These are phyloP conservation scores for Melieria omissa DNA, from an alignment of 2,888 invertebrate species.

Conservation along the genomic window DNA sequence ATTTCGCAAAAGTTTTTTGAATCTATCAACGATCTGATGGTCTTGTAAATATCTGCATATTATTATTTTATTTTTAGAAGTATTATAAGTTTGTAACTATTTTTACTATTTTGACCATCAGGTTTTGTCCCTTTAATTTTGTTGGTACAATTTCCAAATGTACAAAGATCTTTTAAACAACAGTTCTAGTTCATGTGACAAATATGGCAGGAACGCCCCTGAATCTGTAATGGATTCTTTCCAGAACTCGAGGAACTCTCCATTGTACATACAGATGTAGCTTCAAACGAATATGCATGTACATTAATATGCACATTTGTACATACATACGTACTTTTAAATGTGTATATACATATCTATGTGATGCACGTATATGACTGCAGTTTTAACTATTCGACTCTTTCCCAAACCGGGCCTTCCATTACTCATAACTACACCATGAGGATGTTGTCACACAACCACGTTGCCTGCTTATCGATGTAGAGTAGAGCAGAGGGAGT, in stretches of 20 bases:
- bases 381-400: conserved; percentile 11
- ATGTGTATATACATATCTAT: neutral
- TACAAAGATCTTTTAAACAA: too few relatives aligned
- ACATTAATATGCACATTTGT: conserved; percentile 8
- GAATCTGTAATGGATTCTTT: too few relatives aligned
- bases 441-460: conserved; percentile 24
- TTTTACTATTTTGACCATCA: too few relatives aligned
- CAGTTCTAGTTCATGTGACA: too few relatives aligned
- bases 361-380: conserved; percentile 2
- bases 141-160: too few relatives aligned
- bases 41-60: too few relatives aligned
- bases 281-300: neutral
- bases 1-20: too few relatives aligned
- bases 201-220: too few relatives aligned
- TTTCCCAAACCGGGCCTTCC: conserved; percentile 1
- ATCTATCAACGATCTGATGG: too few relatives aligned
- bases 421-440: conserved; percentile 28
- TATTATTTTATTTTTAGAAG: too few relatives aligned
- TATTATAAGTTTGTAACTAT: too few relatives aligned
- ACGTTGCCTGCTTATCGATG: conserved; percentile 13
- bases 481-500: conserved; percentile 64
- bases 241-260: neutral
- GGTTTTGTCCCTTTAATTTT: too few relatives aligned
- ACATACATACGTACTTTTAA: conserved; percentile 6
- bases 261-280: neutral